Evolutionary conservation across 1,140 invertebrate genomes (phyloP), one percentile per base, ranked within the genome.

Genomic region (Drosophila setifemur): DNA sequence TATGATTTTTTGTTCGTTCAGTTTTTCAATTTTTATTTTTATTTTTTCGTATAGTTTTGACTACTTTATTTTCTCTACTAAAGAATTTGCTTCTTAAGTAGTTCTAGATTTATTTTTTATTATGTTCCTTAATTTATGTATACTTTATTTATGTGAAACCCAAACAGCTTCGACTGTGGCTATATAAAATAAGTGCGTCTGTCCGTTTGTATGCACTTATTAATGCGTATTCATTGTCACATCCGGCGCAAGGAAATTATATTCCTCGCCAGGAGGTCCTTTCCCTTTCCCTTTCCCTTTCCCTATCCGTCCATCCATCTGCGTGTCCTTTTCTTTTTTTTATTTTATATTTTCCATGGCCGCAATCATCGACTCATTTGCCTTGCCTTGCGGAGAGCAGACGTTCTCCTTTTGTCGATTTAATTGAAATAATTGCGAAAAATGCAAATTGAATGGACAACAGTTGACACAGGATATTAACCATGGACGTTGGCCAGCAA

Each of bases 371-470:
- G 53, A 48, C 52, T 67, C 44, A 43, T 45, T 49, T 45, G 66
- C 49, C 45, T 66, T 71, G 53, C 71, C 63, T 64, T 76, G 57
- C 53, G 47, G 68, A 37, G 14, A 45, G 29, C 50, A 72, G 78
- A 60, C 79, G 58, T 35, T 66, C 54, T 71, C 49, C 73, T 81
- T 87, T 81, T 81, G 82, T 87, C 76, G 63, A 76, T 86, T 86
- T 86, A 86, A 86, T 86, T 86, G 82, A 86, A 86, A 86, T 86
- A 87, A 86, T 86, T 87, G 81, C 76, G n/a, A 76, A 86, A 87
- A 87, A 86, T 86, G 82, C 75, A 86, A 86, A 86, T 87, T 73
- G 71, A 72, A 86, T 79, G 70, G 75, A 75, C 79, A 72, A 71
- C 74, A 85, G 79, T 83, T 86, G 74, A 85, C 79, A 85, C 79